Evolutionary conservation across 1,140 invertebrate genomes (phyloP), one percentile per base, ranked within the genome.

Genomic region (Oncopodura yosiiana): DNA sequence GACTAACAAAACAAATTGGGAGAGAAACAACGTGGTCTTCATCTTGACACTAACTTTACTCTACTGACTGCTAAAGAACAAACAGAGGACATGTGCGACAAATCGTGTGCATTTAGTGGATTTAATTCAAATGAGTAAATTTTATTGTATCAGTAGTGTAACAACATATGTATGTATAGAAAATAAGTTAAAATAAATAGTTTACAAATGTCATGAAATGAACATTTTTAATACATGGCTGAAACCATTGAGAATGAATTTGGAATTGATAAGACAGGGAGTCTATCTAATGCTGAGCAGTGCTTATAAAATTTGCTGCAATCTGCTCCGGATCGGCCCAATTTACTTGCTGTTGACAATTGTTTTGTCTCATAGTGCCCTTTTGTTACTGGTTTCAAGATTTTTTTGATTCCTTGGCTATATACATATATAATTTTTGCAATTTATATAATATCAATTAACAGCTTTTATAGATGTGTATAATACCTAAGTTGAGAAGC

Each of bases 201-300:
- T 3, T 19, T 19, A 8, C 3, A 19, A 9, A 9, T 5, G 38
- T n/a, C 38, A 39, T 14, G 6, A 39, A 16, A 39, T 39, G 38
- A 39, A 12, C 16, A 9, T 39, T 5, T 39, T 12, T 39, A 6
- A 39, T 9, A 9, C 18, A 39, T 18, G 8, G 16, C 5, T 39
- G 18, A 12, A 6, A 39, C 38, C 6, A 9, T 6, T 39, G 9
- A 18, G 1, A 16, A 49, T 26, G 8, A n/a, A 36, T 44, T 24
- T 23, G 53, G 53, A 23, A 55, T 34, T 6, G 36, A 23, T 18
- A 49, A 55, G 5, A 30, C 18, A 11, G 53, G 53, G 4, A 55
- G 38, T 53, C 23, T 26, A 19, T 9, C 5, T 19, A 53, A 36
- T 12, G 30, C 24, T 16, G 45, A 11, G 16, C 53, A 55, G 1